Percentiles rank a stretch among this genome's conserved stretches.
These are phyloP conservation scores for Agrochola lychnidis DNA, from an alignment of 2,888 invertebrate genomes.

Conservation along the genomic window DNA sequence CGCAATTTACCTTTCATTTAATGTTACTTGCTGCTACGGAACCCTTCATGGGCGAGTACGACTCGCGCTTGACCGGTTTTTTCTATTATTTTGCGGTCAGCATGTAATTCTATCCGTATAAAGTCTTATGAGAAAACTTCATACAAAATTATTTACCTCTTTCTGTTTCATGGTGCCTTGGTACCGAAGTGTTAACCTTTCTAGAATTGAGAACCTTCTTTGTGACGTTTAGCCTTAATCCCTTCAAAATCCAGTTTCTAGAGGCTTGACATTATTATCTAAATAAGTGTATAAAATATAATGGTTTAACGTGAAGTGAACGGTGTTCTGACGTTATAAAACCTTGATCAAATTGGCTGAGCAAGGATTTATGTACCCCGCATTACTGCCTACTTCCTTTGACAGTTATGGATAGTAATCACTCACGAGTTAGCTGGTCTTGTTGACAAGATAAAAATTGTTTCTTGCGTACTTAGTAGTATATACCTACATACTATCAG, in stretches of 20 bases:
- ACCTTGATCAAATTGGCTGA: slow-evolving; percentile 46
- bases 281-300: slow-evolving; percentile 14
- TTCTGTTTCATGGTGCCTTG: neutral
- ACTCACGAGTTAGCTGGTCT: neutral
- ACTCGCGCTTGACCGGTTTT: too few species aligned
- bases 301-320: slow-evolving; percentile 25
- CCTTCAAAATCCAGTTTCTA: neutral
- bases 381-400: slow-evolving; percentile 25
- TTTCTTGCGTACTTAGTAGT: neutral
- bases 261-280: neutral
- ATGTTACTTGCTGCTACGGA: too few species aligned
- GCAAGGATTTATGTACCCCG: slow-evolving; percentile 20
- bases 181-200: neutral
- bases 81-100: slow-evolving; percentile 22
- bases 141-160: neutral
- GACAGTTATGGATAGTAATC: neutral
- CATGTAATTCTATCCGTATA: too few species aligned
- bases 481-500: too few species aligned
- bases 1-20: too few species aligned
- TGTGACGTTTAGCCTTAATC: neutral
- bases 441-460: slow-evolving; percentile 1
- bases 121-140: too few species aligned
- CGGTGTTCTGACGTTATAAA: slow-evolving; percentile 11
- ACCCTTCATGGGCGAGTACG: too few species aligned
- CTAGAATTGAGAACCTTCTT: neutral